phyloP scores from a whole-genome alignment of 2,797 vertebrate genomes.

The Acanthiza pusilla region DNA sequence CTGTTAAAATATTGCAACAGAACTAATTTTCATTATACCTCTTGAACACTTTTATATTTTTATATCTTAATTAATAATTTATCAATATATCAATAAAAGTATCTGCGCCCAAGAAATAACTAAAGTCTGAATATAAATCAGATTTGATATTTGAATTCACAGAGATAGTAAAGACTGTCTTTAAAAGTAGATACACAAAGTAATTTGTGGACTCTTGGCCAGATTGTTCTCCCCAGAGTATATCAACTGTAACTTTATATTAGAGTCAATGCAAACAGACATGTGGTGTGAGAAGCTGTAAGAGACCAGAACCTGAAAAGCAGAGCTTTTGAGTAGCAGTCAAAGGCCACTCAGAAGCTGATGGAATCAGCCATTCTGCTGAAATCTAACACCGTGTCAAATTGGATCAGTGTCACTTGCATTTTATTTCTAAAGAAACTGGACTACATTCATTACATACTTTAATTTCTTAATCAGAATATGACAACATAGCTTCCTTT shows the following conservation, averaged over 20 bases:
- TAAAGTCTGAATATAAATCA: not conserved
- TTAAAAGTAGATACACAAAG: not conserved
- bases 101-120: not conserved
- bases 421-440: not conserved
- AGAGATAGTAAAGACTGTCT: not conserved
- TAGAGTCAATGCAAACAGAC: not conserved
- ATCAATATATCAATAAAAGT: not conserved
- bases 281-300: not conserved
- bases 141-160: not conserved
- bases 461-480: not conserved
- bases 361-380: not conserved
- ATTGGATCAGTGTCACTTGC: not conserved
- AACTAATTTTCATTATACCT: not conserved
- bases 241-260: not conserved
- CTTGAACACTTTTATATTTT: not conserved
- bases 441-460: not conserved
- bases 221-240: not conserved
- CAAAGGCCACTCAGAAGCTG: not conserved
- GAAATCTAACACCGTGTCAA: not conserved
- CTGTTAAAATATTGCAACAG: not conserved
- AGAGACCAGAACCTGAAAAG: not conserved
- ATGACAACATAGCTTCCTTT: not conserved
- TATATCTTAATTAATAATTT: not conserved
- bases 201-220: not conserved
- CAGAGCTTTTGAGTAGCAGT: not conserved